Evolutionary conservation across 1,140 invertebrate species (phyloP).

Genomic region (Pseudomyrmex pallidus): DNA sequence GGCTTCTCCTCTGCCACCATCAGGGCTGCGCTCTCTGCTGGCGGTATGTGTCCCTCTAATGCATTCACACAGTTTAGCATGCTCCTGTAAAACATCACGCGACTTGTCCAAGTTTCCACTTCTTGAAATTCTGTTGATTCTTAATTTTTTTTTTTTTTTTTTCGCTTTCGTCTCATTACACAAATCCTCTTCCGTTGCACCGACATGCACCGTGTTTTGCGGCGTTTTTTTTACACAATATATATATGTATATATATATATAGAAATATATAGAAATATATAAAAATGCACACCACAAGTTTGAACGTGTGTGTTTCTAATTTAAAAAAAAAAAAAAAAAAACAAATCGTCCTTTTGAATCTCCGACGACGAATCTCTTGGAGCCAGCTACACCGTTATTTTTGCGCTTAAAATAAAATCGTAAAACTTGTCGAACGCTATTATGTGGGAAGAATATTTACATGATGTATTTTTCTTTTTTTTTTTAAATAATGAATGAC

Average conservation of each 20-base stretch:
- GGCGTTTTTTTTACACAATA: conserved; percentile 2
- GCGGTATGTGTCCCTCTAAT: conserved; percentile 91
- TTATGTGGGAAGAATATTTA: not conserved
- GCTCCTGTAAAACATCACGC: conserved; percentile 90
- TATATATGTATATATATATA: not conserved
- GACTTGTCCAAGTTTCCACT: conserved; percentile 82
- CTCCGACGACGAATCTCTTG: not conserved
- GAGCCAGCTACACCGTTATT: conserved; percentile 45
- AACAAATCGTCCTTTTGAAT: not conserved
- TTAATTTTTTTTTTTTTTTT: conserved; percentile 40
- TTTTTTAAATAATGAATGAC: not conserved
- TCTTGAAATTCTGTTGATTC: conserved; percentile 63
- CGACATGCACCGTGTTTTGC: conserved; percentile 62
- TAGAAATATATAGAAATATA: too few relatives aligned
- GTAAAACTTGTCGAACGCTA: not conserved
- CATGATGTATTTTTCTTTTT: too few relatives aligned
- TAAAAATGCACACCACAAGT: too few relatives aligned
- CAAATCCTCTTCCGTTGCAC: conserved; percentile 57
- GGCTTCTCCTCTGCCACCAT: conserved; percentile 92
- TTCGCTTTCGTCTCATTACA: conserved; percentile 46
- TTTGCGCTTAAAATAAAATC: not conserved
- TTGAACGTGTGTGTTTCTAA: not conserved
- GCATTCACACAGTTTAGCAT: conserved; percentile 94
- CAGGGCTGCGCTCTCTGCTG: conserved; percentile 90
- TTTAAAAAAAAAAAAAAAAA: not conserved